A percentile compares a stretch with the other conserved stretches of the same genome.
Conservation (phyloP, 2,113 vertebrate genomes). For the Pycnonotus jocosus region DNA sequence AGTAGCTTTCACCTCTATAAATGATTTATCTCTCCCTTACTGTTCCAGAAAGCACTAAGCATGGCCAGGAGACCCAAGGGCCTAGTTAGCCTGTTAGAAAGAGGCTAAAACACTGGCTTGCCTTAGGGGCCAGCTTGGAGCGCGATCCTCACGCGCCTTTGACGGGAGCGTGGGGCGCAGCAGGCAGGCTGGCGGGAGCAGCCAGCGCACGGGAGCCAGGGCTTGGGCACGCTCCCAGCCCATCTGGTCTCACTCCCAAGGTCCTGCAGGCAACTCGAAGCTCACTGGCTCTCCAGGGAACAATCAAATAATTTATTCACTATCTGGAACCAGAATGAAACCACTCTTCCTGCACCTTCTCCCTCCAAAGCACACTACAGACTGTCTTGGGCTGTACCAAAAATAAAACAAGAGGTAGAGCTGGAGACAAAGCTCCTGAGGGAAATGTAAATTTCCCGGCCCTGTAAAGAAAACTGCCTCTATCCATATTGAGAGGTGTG, state of each 20-base stretch:
- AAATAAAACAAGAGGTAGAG: neutral
- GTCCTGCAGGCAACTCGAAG: neutral
- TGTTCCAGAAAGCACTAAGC: neutral
- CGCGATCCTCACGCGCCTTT: fast-evolving
- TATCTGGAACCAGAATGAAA: neutral
- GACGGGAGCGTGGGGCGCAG: neutral
- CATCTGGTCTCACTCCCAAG: neutral
- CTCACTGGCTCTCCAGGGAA: slow-evolving; percentile 16
- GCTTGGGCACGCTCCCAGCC: slow-evolving; percentile 4
- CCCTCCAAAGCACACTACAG: neutral
- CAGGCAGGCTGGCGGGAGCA: neutral
- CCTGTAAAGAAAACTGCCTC: neutral
- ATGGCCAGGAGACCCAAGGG: neutral
- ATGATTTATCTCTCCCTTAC: neutral
- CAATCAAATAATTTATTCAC: slow-evolving; percentile 1
- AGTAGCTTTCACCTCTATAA: neutral
- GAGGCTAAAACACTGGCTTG: fast-evolving
- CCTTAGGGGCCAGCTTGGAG: neutral
- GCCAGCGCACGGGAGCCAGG: neutral
- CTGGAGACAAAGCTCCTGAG: neutral
- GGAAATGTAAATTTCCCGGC: neutral
- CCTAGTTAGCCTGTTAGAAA: neutral
- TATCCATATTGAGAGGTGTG: neutral
- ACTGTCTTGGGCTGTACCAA: neutral
- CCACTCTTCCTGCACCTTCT: neutral